Conservation (phyloP, 2,113 vertebrate species). For the Nothobranchius kuhntae region DNA sequence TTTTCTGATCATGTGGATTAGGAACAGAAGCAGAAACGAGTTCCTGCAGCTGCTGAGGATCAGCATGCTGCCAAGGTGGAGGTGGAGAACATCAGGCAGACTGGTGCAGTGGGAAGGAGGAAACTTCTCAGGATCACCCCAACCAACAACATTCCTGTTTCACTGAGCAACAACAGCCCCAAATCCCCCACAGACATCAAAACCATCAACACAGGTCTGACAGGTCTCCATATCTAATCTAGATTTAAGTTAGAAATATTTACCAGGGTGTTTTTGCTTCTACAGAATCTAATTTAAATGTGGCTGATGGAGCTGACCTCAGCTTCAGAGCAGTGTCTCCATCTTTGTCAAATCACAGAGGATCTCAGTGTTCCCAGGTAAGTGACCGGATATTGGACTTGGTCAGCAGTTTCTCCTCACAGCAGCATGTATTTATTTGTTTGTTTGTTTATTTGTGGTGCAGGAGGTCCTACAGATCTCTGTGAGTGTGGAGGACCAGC, state of each 20-base stretch:
- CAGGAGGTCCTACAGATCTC: conserved; percentile 77
- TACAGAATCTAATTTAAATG: conserved; percentile 72
- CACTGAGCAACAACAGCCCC: conserved; percentile 38
- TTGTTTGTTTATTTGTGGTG: not conserved
- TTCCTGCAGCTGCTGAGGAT: conserved; percentile 62
- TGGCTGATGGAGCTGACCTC: conserved; percentile 58
- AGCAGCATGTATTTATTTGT: fast-evolving
- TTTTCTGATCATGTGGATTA: conserved; percentile 53
- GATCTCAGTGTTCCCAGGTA: conserved; percentile 77
- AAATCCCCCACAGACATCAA: conserved; percentile 68
- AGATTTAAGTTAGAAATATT: not conserved
- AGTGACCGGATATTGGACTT: not conserved
- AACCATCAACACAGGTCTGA: conserved; percentile 77
- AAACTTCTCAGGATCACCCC: conserved; percentile 62
- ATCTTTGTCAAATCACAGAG: conserved; percentile 38
- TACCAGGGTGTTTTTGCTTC: not conserved
- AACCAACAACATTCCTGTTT: conserved; percentile 21
- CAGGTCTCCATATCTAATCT: not conserved
- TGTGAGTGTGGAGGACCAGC: conserved; percentile 71
- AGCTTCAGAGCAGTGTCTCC: conserved; percentile 70
- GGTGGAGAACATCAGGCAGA: conserved; percentile 51
- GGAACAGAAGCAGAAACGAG: conserved; percentile 87
- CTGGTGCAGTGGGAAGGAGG: conserved; percentile 65
- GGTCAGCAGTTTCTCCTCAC: not conserved
- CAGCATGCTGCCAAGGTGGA: conserved; percentile 68